phyloP scores from a whole-genome alignment of 2,888 invertebrate species.

The Dicranocentrus wangi region DNA sequence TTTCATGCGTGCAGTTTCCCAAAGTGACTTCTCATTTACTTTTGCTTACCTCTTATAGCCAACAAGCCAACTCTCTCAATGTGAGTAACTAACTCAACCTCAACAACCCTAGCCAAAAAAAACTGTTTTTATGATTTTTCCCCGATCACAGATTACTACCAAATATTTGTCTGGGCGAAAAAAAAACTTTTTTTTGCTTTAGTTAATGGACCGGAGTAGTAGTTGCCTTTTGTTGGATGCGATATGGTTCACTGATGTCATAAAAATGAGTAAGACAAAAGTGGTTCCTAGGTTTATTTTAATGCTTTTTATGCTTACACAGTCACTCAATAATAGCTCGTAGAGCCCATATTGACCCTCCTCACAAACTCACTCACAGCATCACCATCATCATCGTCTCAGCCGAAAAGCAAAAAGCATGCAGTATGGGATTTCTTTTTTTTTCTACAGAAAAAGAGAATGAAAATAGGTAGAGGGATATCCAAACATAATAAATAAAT shows the following conservation, averaged over 20 bases:
- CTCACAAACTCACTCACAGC: too few species aligned
- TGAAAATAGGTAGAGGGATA: not conserved
- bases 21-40: not conserved
- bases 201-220: conserved; percentile 49
- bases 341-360: not conserved
- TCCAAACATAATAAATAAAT: conserved; percentile 11
- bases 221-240: conserved; percentile 38
- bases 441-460: too few species aligned
- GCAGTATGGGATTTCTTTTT: too few species aligned
- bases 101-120: not conserved
- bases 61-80: too few species aligned
- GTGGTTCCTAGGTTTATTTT: conserved; percentile 1
- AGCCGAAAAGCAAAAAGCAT: not conserved
- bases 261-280: conserved; percentile 35
- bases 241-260: conserved; percentile 54
- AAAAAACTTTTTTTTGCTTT: conserved; percentile 50
- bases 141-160: not conserved
- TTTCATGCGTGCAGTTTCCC: not conserved
- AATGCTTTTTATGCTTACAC: too few species aligned
- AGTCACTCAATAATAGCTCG: too few species aligned
- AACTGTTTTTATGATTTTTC: not conserved
- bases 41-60: too few species aligned
- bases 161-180: not conserved
- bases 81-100: too few species aligned
- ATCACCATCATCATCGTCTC: too few species aligned